Conservation (phyloP, 1,140 invertebrate species). For the Micrasema minimum region DNA sequence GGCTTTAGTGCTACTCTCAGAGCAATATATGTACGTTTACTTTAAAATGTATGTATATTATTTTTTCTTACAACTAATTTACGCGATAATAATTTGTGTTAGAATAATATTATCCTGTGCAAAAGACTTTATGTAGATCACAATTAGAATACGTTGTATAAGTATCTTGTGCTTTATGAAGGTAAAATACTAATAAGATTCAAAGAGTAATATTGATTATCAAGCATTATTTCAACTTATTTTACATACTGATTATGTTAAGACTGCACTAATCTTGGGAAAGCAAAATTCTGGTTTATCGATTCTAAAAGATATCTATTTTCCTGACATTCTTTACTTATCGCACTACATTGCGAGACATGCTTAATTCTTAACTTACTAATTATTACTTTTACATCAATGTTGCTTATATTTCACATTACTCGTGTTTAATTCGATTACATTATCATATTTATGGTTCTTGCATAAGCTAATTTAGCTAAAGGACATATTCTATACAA, state of each 20-base stretch:
- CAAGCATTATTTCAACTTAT: constrained; percentile 48
- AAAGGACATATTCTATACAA: constrained; percentile 42
- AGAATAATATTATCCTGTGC: constrained; percentile 49
- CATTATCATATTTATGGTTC: constrained; percentile 15
- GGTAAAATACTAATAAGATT: constrained; percentile 40
- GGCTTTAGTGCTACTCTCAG: constrained; percentile 50
- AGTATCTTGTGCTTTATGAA: constrained; percentile 51
- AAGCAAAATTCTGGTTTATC: constrained; percentile 32
- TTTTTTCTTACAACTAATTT: constrained; percentile 23
- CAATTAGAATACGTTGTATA: constrained; percentile 53
- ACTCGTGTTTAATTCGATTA: constrained; percentile 36
- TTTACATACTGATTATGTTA: constrained; percentile 28
- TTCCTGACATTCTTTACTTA: constrained; percentile 25
- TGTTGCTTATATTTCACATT: constrained; percentile 34
- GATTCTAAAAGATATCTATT: constrained; percentile 21
- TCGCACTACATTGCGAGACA: constrained; percentile 23
- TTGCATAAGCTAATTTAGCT: constrained; percentile 43
- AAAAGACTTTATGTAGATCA: constrained; percentile 52
- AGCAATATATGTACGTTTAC: constrained; percentile 40
- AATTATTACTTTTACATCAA: constrained; percentile 29
- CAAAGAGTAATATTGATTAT: constrained; percentile 50
- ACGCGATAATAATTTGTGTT: constrained; percentile 44
- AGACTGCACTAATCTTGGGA: constrained; percentile 41
- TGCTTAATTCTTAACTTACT: constrained; percentile 25
- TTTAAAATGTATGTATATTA: constrained; percentile 5